phyloP scores from a whole-genome alignment of 2,113 vertebrate genomes.

The Gallinago paraguaiae region DNA sequence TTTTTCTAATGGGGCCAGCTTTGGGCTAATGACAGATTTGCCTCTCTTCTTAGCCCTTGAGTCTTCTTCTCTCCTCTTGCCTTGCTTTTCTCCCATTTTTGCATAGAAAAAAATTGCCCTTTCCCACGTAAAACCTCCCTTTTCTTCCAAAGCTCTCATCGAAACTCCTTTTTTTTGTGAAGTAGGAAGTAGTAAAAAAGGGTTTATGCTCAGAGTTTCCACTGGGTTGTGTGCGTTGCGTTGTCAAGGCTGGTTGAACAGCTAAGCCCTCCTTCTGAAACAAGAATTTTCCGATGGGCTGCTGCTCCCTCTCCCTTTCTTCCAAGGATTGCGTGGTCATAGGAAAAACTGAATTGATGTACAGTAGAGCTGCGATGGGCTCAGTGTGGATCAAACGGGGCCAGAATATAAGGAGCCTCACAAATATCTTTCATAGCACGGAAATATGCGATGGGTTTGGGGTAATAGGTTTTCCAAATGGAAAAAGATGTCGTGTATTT shows the following conservation, averaged over 20 bases:
- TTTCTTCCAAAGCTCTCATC: neutral
- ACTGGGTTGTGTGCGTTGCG: neutral
- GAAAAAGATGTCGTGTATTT: neutral
- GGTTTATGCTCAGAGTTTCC: neutral
- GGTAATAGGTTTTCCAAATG: neutral
- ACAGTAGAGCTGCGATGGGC: neutral
- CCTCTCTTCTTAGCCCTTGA: neutral
- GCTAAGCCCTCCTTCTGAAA: neutral
- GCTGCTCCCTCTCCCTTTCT: neutral
- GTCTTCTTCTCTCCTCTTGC: neutral
- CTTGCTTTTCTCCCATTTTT: neutral
- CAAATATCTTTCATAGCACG: neutral
- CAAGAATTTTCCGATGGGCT: neutral
- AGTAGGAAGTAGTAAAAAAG: neutral
- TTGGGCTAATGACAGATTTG: neutral
- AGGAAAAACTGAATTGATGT: conserved; percentile 19
- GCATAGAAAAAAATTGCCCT: neutral
- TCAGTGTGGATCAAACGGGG: neutral
- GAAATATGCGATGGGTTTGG: neutral
- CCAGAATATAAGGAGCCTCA: neutral
- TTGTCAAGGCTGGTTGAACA: neutral
- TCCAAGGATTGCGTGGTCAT: neutral
- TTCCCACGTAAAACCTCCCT: neutral
- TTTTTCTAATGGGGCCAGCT: neutral
- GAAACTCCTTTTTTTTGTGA: neutral